A percentile compares a stretch with the other conserved stretches of the same genome.
These are phyloP conservation scores for Pangasius sanitwongsei DNA, from an alignment of 2,797 vertebrate species.

Conservation along the genomic window DNA sequence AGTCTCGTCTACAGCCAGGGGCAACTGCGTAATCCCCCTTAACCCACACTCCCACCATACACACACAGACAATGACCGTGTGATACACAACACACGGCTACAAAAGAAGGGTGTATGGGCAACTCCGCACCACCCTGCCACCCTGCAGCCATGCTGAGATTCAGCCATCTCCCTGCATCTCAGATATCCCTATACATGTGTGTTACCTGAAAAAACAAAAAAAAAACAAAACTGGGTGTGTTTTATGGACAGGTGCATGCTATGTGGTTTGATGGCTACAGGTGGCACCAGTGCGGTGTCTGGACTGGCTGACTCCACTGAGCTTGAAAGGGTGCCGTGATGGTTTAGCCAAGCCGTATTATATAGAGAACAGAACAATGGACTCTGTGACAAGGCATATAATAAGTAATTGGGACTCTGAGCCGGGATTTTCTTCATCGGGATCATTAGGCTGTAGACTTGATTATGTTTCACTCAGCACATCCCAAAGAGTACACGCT, in stretches of 20 bases:
- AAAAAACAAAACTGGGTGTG: slow-evolving; percentile 63
- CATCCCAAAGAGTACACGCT: slow-evolving; percentile 61
- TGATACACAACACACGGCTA: slow-evolving; percentile 76
- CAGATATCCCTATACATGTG: slow-evolving; percentile 50
- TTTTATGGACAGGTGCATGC: slow-evolving; percentile 75
- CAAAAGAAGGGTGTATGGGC: slow-evolving; percentile 62
- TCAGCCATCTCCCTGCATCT: slow-evolving; percentile 36
- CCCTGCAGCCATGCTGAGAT: slow-evolving; percentile 30
- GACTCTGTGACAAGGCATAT: slow-evolving; percentile 75
- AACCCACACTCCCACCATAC: slow-evolving; percentile 72
- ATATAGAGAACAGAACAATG: slow-evolving; percentile 74
- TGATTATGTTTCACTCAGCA: slow-evolving; percentile 71
- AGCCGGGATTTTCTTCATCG: slow-evolving; percentile 67
- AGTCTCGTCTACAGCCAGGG: slow-evolving; percentile 64
- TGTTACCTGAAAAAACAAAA: slow-evolving; percentile 52
- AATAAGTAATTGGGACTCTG: slow-evolving; percentile 75
- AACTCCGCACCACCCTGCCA: slow-evolving; percentile 48
- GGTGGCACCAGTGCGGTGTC: slow-evolving; percentile 72
- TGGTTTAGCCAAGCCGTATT: slow-evolving; percentile 69
- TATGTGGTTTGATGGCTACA: slow-evolving; percentile 73
- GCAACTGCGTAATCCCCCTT: slow-evolving; percentile 69
- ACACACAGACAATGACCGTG: slow-evolving; percentile 72
- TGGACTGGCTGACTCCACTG: slow-evolving; percentile 78
- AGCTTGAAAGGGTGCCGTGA: slow-evolving; percentile 68
- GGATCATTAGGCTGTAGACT: slow-evolving; percentile 66